Conservation (phyloP, 2,797 vertebrate genomes). For the Chanos chanos region DNA sequence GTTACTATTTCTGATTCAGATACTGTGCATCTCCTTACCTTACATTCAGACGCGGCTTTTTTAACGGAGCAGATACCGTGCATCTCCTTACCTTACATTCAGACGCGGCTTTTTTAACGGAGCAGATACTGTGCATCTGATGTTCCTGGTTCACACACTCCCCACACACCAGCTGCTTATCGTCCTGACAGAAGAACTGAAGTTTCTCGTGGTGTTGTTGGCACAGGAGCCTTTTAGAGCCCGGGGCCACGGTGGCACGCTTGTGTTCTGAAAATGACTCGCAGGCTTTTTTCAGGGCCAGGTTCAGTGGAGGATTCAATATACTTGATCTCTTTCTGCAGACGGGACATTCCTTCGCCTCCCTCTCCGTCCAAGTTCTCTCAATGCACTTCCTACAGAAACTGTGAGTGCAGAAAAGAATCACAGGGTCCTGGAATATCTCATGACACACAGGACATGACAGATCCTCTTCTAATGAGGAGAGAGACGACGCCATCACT, state of each 20-base stretch:
- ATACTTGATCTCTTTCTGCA: not conserved
- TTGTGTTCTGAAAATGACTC: constrained; percentile 6
- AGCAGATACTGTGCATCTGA: not conserved
- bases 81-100: not conserved
- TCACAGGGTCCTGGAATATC: constrained; percentile 63
- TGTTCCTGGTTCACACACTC: not conserved
- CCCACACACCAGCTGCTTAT: constrained; percentile 1
- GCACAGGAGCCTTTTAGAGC: not conserved
- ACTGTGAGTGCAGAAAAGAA: constrained; percentile 68
- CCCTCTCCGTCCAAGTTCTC: constrained; percentile 52
- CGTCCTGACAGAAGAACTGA: constrained; percentile 7
- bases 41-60: no score
- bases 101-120: not conserved
- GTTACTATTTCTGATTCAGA: no score
- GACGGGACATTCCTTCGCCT: not conserved
- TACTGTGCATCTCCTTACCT: no score
- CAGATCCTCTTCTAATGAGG: not conserved
- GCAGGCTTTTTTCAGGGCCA: constrained; percentile 2
- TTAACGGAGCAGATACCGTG: not conserved
- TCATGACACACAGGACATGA: constrained; percentile 67
- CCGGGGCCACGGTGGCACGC: not conserved
- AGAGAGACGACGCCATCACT: not conserved
- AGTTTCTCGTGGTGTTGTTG: not conserved
- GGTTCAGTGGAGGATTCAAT: not conserved
- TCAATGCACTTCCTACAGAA: constrained; percentile 67